Conservation (phyloP, 2,888 invertebrate genomes). For the Lasioglossum oenotherae region DNA sequence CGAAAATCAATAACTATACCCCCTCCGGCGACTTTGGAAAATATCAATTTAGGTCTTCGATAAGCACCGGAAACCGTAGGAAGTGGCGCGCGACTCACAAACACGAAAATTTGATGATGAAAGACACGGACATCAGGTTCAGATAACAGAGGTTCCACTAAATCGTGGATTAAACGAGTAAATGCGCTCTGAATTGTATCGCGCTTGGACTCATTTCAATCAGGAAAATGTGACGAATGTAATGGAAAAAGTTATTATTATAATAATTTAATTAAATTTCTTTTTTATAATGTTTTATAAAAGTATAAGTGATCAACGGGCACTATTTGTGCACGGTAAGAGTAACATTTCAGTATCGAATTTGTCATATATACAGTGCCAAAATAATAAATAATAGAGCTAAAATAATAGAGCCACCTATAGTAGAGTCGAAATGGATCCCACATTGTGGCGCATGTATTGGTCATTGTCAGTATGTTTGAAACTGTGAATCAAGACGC, state of each 20-base stretch:
- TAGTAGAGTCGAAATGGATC: too few species aligned
- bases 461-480: too few species aligned
- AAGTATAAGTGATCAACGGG: not conserved
- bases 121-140: not conserved
- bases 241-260: not conserved
- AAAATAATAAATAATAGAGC: too few species aligned
- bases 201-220: too few species aligned
- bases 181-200: too few species aligned
- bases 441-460: too few species aligned
- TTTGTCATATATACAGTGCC: too few species aligned
- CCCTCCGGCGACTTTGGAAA: not conserved
- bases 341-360: too few species aligned
- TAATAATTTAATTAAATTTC: not conserved
- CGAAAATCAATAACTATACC: slow-evolving; percentile 56
- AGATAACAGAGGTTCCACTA: not conserved
- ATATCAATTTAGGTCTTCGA: not conserved
- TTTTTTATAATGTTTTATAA: too few species aligned
- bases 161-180: not conserved
- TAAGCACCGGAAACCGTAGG: not conserved
- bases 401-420: too few species aligned
- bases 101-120: not conserved
- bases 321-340: not conserved
- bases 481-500: too few species aligned
- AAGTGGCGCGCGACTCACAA: not conserved
- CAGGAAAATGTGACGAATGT: too few species aligned